phyloP scores from a whole-genome alignment of 2,797 vertebrate species.

The Bovichtus variegatus region DNA sequence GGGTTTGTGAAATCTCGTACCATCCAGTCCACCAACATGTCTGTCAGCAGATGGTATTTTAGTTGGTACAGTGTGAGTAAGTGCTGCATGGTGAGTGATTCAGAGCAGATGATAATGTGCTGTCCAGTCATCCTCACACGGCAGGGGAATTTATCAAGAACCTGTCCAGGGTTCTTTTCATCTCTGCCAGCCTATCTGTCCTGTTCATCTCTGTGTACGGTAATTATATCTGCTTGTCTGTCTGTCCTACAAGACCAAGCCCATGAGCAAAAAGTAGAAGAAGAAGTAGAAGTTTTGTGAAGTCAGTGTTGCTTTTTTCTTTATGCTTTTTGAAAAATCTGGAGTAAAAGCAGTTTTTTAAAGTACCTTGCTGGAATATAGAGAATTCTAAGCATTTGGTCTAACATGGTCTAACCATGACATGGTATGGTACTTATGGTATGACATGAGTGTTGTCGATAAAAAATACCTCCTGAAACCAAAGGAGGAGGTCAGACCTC shows the following conservation, averaged over 20 bases:
- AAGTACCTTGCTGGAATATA: background rate
- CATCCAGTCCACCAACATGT: slow-evolving; percentile 4
- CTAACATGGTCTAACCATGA: too few species aligned
- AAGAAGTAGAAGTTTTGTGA: too few species aligned
- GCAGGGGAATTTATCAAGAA: slow-evolving; percentile 57
- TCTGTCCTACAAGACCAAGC: background rate
- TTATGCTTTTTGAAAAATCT: background rate
- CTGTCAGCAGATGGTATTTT: slow-evolving; percentile 39
- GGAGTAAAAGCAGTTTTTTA: background rate
- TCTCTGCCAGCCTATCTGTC: slow-evolving; percentile 32
- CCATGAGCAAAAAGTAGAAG: background rate
- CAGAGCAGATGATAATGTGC: slow-evolving; percentile 32
- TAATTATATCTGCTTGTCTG: slow-evolving; percentile 38
- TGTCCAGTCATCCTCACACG: slow-evolving; percentile 65
- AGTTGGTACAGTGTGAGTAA: slow-evolving; percentile 55
- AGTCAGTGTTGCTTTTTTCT: background rate
- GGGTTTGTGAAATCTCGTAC: slow-evolving; percentile 17
- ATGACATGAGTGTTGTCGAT: slow-evolving; percentile 6
- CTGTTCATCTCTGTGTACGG: slow-evolving; percentile 28
- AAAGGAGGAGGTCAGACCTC: slow-evolving; percentile 19
- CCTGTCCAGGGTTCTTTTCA: slow-evolving; percentile 29
- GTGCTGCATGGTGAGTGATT: slow-evolving; percentile 57
- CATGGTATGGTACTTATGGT: too few species aligned
- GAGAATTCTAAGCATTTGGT: slow-evolving; percentile 18
- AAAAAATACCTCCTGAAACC: slow-evolving; percentile 6